Conservation (phyloP, 2,113 vertebrate genomes). For the Oryzias javanicus region DNA sequence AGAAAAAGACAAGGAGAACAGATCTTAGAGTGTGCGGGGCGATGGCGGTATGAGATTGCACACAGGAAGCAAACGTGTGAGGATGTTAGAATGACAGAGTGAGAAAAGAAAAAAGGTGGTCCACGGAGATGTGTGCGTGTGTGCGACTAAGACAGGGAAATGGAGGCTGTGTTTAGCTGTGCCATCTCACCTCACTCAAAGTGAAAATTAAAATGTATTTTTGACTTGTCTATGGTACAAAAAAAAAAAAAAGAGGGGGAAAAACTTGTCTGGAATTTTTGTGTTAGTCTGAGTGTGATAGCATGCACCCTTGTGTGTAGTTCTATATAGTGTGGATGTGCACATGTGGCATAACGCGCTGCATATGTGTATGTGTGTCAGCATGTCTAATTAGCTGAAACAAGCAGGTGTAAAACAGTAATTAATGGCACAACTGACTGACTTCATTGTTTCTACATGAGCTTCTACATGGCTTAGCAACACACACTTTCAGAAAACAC, state of each 20-base stretch:
- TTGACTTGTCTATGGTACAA: slow-evolving; percentile 39
- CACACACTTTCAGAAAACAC: slow-evolving; percentile 2
- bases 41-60: slow-evolving; percentile 9
- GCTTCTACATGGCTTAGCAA: slow-evolving; percentile 34
- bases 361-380: slow-evolving; percentile 37
- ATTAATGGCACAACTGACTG: slow-evolving; percentile 72
- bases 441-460: slow-evolving; percentile 66
- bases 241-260: slow-evolving; percentile 1
- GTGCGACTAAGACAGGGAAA: slow-evolving; percentile 25
- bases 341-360: not conserved
- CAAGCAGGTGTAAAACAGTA: slow-evolving; percentile 74
- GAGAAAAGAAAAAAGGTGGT: slow-evolving; percentile 33
- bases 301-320: slow-evolving; percentile 13
- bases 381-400: slow-evolving; percentile 70
- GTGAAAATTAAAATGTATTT: slow-evolving; percentile 73
- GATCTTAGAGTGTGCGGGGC: not conserved
- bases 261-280: slow-evolving; percentile 31
- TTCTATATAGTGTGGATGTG: slow-evolving; percentile 9
- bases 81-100: slow-evolving; percentile 34
- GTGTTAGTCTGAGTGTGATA: slow-evolving; percentile 12
- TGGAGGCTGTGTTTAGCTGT: slow-evolving; percentile 55
- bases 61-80: slow-evolving; percentile 14
- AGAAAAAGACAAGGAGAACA: slow-evolving; percentile 6
- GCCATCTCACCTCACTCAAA: slow-evolving; percentile 56
- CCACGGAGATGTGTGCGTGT: slow-evolving; percentile 34